Conservation (phyloP, 1,140 invertebrate species). For the Dermatophagoides farinae region DNA sequence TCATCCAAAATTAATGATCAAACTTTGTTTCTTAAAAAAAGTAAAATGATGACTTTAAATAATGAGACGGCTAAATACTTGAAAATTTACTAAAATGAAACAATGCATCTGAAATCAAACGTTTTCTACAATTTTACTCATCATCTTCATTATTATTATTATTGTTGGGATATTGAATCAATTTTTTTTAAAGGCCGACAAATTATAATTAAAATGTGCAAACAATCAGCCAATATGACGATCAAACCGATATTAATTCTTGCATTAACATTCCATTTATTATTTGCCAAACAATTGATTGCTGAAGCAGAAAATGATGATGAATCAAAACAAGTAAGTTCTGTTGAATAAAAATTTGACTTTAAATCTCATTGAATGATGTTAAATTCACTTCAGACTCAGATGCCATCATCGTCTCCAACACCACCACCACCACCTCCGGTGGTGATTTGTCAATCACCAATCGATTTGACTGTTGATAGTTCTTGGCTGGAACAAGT, state of each 20-base stretch:
- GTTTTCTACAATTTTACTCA: too few relatives aligned
- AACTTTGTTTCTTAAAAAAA: too few relatives aligned
- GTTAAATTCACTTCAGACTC: background rate
- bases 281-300: background rate
- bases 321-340: background rate
- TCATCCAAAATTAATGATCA: too few relatives aligned
- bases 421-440: background rate
- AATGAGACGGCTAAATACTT: too few relatives aligned
- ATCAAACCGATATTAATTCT: background rate
- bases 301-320: background rate
- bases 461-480: background rate
- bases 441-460: background rate
- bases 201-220: too few relatives aligned
- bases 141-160: too few relatives aligned
- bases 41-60: too few relatives aligned
- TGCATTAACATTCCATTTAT: background rate
- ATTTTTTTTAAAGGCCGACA: too few relatives aligned
- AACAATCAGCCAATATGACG: background rate
- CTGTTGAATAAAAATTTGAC: background rate
- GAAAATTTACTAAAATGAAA: too few relatives aligned
- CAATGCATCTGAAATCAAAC: too few relatives aligned
- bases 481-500: slow-evolving; percentile 25
- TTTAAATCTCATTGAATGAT: too few relatives aligned
- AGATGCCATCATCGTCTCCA: background rate
- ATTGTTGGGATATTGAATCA: too few relatives aligned